Conservation (phyloP, 2,113 vertebrate genomes). For the Colossoma macropomum region DNA sequence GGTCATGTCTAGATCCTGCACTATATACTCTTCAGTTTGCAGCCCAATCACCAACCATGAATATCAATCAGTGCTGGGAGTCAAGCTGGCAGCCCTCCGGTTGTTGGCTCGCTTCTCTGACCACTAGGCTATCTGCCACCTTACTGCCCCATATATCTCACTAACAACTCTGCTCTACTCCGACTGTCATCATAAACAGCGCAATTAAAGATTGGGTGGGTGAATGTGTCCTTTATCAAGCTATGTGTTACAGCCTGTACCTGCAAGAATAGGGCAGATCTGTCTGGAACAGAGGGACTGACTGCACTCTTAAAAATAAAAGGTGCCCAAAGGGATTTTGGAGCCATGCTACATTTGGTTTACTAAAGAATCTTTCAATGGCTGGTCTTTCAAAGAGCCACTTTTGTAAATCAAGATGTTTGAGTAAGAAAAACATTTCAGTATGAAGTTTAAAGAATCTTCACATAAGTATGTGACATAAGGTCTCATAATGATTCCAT, state of each 20-base stretch:
- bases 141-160: background rate
- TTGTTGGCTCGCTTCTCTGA: background rate
- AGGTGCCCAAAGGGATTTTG: too few species aligned
- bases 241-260: background rate
- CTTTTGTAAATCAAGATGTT: too few species aligned
- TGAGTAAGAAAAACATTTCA: too few species aligned
- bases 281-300: too few species aligned
- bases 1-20: background rate
- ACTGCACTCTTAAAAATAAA: too few species aligned
- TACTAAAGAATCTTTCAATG: too few species aligned
- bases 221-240: background rate
- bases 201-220: background rate
- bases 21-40: background rate
- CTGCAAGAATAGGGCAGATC: background rate
- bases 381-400: too few species aligned
- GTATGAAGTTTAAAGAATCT: too few species aligned
- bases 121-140: background rate
- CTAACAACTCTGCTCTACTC: background rate
- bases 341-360: too few species aligned
- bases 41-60: background rate
- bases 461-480: too few species aligned
- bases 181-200: background rate
- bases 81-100: background rate
- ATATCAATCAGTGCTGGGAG: background rate
- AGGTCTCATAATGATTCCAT: too few species aligned